These are phyloP conservation scores for Carlito syrichta DNA, from an alignment of 2,113 vertebrate species.

Conservation along the genomic window DNA sequence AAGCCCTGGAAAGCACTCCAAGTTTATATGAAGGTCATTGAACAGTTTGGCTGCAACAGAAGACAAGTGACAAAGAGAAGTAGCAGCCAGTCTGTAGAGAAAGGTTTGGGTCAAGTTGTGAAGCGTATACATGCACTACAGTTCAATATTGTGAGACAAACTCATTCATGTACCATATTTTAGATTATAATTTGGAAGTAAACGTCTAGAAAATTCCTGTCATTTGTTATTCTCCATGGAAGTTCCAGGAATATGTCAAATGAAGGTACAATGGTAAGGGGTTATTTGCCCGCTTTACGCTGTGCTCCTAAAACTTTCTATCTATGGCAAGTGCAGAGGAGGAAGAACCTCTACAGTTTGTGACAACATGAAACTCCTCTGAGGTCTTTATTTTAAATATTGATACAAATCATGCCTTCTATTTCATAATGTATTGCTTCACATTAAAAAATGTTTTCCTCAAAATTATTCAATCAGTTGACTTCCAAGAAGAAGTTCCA, in stretches of 20 bases:
- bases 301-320: neutral
- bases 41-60: neutral
- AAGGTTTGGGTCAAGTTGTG: neutral
- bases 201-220: neutral
- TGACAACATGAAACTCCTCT: neutral
- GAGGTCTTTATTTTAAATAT: neutral
- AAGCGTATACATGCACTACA: neutral
- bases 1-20: neutral
- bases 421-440: neutral
- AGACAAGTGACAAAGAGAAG: neutral
- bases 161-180: neutral
- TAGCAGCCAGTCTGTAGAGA: neutral
- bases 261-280: neutral
- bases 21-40: rapidly evolving
- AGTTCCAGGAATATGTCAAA: neutral
- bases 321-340: neutral
- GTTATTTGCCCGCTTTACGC: neutral
- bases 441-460: neutral
- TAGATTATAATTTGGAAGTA: neutral
- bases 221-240: neutral
- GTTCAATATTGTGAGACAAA: neutral
- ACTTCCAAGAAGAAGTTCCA: neutral
- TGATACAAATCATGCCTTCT: neutral
- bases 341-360: no score
- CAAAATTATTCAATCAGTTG: neutral